A percentile compares a stretch with the other conserved stretches of the same genome.
Conservation (phyloP, 2,888 invertebrate species). For the Resseliella maxima region DNA sequence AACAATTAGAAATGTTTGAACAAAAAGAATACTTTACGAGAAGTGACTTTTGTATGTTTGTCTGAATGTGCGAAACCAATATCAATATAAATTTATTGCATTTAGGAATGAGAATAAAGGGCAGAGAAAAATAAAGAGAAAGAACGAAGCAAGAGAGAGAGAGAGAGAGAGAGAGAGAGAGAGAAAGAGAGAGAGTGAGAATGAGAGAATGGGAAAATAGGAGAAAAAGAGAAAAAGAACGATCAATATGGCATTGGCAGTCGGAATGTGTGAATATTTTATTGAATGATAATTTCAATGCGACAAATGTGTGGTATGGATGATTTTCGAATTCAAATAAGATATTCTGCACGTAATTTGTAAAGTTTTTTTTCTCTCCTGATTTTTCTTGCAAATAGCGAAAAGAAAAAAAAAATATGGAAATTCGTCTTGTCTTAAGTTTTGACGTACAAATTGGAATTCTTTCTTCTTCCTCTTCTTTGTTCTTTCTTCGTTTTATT, state of each 20-base stretch:
- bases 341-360: background rate
- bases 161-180: too few species aligned
- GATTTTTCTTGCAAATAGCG: background rate
- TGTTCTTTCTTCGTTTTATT: background rate
- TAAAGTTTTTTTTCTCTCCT: background rate
- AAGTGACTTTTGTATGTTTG: too few species aligned
- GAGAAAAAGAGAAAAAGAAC: too few species aligned
- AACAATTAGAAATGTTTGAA: background rate
- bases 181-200: too few species aligned
- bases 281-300: too few species aligned
- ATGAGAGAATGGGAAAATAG: too few species aligned
- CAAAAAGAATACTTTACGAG: background rate
- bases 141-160: too few species aligned
- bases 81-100: background rate
- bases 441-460: background rate
- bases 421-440: constrained; percentile 1
- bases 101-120: background rate
- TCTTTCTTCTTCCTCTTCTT: background rate
- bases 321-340: background rate
- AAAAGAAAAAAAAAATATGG: background rate
- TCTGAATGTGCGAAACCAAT: background rate
- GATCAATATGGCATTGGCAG: too few species aligned
- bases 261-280: too few species aligned
- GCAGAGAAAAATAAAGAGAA: too few species aligned
- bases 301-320: background rate